phyloP scores from a whole-genome alignment of 2,888 invertebrate species.

The Nomada hirtipes region DNA sequence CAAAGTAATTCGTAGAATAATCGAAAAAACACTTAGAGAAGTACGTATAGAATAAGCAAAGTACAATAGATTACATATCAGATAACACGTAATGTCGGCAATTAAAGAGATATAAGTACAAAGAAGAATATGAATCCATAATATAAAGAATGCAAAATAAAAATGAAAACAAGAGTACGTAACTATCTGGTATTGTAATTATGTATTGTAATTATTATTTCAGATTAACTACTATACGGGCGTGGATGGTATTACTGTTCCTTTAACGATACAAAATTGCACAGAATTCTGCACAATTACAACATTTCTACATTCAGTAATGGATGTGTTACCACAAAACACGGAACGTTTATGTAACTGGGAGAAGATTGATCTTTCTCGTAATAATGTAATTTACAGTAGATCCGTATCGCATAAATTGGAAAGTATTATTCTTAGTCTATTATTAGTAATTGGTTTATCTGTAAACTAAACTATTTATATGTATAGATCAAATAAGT shows the following conservation, averaged over 20 bases:
- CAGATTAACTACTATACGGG: conserved; percentile 67
- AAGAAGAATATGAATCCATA: too few relatives aligned
- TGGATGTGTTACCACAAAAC: conserved; percentile 48
- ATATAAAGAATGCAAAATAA: too few relatives aligned
- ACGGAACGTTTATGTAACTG: conserved; percentile 53
- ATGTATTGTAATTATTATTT: conserved; percentile 35
- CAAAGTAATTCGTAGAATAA: too few relatives aligned
- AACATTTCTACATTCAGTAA: conserved; percentile 35
- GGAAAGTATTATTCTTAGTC: background rate
- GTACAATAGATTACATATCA: background rate
- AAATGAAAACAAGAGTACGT: background rate
- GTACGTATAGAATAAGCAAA: background rate
- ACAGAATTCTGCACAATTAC: conserved; percentile 62
- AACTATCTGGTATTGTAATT: background rate
- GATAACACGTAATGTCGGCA: too few relatives aligned
- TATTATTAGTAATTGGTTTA: conserved; percentile 7
- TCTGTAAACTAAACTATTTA: background rate
- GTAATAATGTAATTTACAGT: background rate
- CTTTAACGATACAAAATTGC: conserved; percentile 57
- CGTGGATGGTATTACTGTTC: conserved; percentile 49
- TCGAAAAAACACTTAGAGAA: too few relatives aligned
- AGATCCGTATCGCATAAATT: conserved; percentile 20
- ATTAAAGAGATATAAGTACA: too few relatives aligned
- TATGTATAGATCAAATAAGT: background rate
- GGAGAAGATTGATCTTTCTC: conserved; percentile 6